Evolutionary conservation across 2,113 vertebrate genomes (phyloP), one percentile per base, ranked within the genome.

Genomic region (Triplophysa rosa): DNA sequence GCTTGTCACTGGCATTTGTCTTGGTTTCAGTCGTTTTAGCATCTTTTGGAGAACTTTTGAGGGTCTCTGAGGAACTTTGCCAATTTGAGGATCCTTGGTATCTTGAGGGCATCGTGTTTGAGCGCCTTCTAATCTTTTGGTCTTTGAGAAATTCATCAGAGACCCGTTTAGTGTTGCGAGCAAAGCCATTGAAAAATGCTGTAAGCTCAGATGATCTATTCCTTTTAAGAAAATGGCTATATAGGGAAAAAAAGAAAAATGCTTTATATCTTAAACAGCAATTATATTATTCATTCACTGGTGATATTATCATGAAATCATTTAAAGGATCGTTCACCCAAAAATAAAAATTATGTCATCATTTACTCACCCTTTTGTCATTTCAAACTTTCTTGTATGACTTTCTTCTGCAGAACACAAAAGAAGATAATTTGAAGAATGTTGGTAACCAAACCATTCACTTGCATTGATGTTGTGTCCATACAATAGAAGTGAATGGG

Each of bases 171-270:
- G 87, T 86, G 79, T 88, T 76, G 72, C 73, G 56, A 61, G 69
- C 76, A 47, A 83, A 80, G 29, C 86, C 85, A 76, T 82, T 81
- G 45, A 88, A 21, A 89, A 91, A 92, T 87, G 92, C 86, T 85
- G 91, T 80, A 84, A 88, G 85, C 1, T 90, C 90, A 67, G 88
- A 88, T 54, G 91, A 89, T 86, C 87, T 82, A 85, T 94, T 91
- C 63, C 70, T 92, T 85, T 91, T 95, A 45, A 92, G 85, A 83
- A 94, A 92, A 83, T 90, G 89, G 77, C 98, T 94, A 88, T 79
- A 45, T 74, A 33, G 45, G 21, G 73, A 78, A 80, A 62, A 65
- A 63, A 63, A 8, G 40, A 83, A 56, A 69, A 59, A 13, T 47
- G 7, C 8, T 8, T 8, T 33, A 17, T 17, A 26, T 64, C 3